These are phyloP conservation scores for Cynodonichthys magdalenae DNA, from an alignment of 2,797 vertebrate genomes.

Conservation along the genomic window DNA sequence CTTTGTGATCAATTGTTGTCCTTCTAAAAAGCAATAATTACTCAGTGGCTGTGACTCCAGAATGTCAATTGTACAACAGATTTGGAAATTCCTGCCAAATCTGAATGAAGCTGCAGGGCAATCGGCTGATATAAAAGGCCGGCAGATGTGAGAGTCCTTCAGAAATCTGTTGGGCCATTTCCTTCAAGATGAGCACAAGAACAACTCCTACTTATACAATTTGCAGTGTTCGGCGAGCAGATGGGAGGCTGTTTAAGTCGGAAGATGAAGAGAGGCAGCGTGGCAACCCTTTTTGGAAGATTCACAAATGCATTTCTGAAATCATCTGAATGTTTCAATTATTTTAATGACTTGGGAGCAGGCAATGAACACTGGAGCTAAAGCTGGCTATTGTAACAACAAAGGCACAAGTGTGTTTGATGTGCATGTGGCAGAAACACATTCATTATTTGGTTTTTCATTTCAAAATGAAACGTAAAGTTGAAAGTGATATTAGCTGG, in stretches of 20 bases:
- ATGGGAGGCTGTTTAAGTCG: constrained; percentile 60
- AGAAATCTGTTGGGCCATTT: constrained; percentile 49
- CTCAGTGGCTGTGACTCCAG: constrained; percentile 12
- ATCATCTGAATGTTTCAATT: constrained; percentile 57
- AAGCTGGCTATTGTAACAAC: constrained; percentile 38
- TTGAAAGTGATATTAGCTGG: not conserved
- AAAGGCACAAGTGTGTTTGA: constrained; percentile 11
- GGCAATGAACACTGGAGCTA: constrained; percentile 33
- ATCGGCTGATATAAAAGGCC: constrained; percentile 36
- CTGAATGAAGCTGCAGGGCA: constrained; percentile 14
- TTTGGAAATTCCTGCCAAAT: constrained; percentile 14
- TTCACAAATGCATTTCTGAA: constrained; percentile 48
- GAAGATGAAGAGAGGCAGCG: constrained; percentile 51
- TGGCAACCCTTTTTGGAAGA: constrained; percentile 55
- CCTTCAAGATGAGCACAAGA: constrained; percentile 28
- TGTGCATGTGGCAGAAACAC: constrained; percentile 16
- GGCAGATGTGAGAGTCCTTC: constrained; percentile 29
- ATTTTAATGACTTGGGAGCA: constrained; percentile 54
- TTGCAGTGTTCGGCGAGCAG: constrained; percentile 56
- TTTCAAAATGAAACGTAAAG: constrained; percentile 4
- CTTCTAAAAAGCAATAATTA: constrained; percentile 12
- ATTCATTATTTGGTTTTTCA: constrained; percentile 20
- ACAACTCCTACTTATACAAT: constrained; percentile 40
- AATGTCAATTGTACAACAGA: constrained; percentile 5
- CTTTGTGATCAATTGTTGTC: no score